phyloP scores from a whole-genome alignment of 2,113 vertebrate species.

The Pituophis catenifer region DNA sequence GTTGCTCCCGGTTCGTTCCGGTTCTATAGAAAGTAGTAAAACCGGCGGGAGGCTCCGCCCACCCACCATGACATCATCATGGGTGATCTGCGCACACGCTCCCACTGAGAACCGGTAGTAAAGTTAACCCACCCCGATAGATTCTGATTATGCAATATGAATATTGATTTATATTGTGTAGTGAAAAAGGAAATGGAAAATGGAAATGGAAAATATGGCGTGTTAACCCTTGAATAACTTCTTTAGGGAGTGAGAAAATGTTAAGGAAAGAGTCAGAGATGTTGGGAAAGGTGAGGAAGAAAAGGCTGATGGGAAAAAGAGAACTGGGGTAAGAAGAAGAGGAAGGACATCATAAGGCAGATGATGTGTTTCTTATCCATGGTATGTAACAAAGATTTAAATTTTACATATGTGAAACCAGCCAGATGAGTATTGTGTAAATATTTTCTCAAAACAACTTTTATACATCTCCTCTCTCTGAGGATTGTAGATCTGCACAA shows the following conservation, averaged over 20 bases:
- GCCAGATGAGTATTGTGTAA: neutral
- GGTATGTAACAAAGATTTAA: neutral
- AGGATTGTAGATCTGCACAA: neutral
- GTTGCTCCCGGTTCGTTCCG: too few relatives aligned
- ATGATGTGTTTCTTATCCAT: neutral
- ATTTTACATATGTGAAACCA: neutral
- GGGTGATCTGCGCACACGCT: too few relatives aligned
- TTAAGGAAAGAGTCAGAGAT: neutral
- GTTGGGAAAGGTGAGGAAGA: neutral
- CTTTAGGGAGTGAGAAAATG: neutral
- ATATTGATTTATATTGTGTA: neutral
- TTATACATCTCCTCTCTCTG: neutral
- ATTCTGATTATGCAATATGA: neutral
- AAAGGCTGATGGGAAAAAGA: neutral
- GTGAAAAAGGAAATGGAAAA: neutral
- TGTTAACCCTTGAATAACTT: neutral
- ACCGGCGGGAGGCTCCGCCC: too few relatives aligned
- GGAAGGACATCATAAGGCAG: neutral
- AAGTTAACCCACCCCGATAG: too few relatives aligned
- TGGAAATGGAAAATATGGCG: neutral
- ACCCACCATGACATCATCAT: too few relatives aligned
- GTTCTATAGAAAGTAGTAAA: too few relatives aligned
- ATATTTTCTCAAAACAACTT: neutral
- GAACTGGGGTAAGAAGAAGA: neutral
- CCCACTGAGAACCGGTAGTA: too few relatives aligned